A percentile compares a stretch with the other conserved stretches of the same genome.
phyloP scores from a whole-genome alignment of 2,888 invertebrate genomes.

The Xanthostigma xanthostigma region DNA sequence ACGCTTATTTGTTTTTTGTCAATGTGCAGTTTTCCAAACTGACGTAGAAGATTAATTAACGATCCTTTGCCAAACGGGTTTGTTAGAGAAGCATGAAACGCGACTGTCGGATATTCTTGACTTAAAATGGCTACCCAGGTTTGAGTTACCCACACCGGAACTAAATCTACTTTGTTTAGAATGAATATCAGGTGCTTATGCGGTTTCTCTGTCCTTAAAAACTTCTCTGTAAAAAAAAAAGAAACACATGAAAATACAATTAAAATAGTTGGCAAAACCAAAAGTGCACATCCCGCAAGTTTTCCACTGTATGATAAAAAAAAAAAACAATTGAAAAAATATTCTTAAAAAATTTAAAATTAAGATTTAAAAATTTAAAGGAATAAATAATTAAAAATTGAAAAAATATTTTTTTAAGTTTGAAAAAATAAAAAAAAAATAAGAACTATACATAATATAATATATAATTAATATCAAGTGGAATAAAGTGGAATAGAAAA shows the following conservation, averaged over 20 bases:
- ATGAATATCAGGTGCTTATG: conserved; percentile 97
- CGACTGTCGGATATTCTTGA: conserved; percentile 90
- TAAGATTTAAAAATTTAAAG: too few relatives aligned
- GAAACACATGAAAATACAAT: neutral
- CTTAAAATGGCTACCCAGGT: conserved; percentile 93
- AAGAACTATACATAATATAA: too few relatives aligned
- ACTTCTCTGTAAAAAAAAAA: conserved; percentile 45
- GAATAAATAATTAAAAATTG: too few relatives aligned
- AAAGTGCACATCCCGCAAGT: too few relatives aligned
- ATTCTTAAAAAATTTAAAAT: too few relatives aligned
- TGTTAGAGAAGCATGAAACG: conserved; percentile 95
- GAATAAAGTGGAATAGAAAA: too few relatives aligned
- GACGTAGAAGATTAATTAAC: conserved; percentile 85
- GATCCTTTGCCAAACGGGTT: conserved; percentile 98
- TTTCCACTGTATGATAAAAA: too few relatives aligned
- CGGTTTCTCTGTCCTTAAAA: conserved; percentile 82
- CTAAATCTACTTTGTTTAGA: conserved; percentile 90
- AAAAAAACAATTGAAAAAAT: too few relatives aligned
- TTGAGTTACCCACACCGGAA: conserved; percentile 97
- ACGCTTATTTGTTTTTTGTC: conserved; percentile 99
- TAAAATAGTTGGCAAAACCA: too few relatives aligned
- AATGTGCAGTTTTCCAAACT: conserved; percentile 84
- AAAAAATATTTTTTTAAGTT: too few relatives aligned
- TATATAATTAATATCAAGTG: too few relatives aligned
- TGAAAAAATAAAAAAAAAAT: too few relatives aligned